Percentiles rank a stretch among this genome's conserved stretches.
These are phyloP conservation scores for Amia ocellicauda DNA, from an alignment of 2,113 vertebrate species.

Conservation along the genomic window DNA sequence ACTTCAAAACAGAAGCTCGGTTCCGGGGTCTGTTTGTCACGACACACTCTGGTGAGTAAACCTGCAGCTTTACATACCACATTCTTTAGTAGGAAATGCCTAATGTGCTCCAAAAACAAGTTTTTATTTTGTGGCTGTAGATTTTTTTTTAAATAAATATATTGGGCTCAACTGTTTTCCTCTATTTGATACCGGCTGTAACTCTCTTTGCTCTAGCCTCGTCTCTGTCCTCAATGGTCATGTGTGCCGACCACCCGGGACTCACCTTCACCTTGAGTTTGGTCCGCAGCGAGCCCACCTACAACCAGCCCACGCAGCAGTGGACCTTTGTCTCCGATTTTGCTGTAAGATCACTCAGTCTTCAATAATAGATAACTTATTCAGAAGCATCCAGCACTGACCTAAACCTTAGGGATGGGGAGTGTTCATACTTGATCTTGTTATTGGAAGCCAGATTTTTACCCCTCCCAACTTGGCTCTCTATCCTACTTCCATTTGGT, in stretches of 20 bases:
- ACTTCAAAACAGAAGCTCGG: conserved; percentile 86
- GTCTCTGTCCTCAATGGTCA: conserved; percentile 70
- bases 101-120: too few relatives aligned
- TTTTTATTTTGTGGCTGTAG: background rate
- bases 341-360: conserved; percentile 65
- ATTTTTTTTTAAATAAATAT: background rate
- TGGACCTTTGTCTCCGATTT: conserved; percentile 92
- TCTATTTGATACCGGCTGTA: background rate
- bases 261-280: conserved; percentile 85
- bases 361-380: too few relatives aligned
- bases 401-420: too few relatives aligned
- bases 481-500: too few relatives aligned
- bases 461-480: too few relatives aligned
- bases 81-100: too few relatives aligned
- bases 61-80: background rate
- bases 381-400: too few relatives aligned
- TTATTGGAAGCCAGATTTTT: too few relatives aligned
- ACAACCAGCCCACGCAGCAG: conserved; percentile 83
- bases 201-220: conserved; percentile 54
- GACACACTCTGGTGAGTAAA: conserved; percentile 74
- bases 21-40: conserved; percentile 87
- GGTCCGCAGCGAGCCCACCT: conserved; percentile 77
- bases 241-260: conserved; percentile 76
- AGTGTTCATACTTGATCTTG: too few relatives aligned
- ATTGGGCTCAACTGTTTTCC: background rate